Percentiles rank a stretch among this genome's conserved stretches.
These are phyloP conservation scores for Stenodema calcarata DNA, from an alignment of 2,888 invertebrate species.

Conservation along the genomic window DNA sequence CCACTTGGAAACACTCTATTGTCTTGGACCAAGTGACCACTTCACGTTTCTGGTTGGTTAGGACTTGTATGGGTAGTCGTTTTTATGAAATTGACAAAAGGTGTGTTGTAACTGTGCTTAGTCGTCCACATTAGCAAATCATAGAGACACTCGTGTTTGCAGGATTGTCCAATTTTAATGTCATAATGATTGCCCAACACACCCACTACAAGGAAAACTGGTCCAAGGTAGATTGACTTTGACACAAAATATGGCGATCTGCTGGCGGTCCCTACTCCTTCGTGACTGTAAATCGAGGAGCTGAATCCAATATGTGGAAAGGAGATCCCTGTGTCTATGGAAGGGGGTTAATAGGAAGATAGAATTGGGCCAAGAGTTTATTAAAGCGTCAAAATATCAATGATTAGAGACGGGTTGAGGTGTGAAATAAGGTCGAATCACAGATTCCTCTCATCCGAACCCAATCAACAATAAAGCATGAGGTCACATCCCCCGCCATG, in stretches of 20 bases:
- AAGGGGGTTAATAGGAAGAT: too few relatives aligned
- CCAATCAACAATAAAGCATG: neutral
- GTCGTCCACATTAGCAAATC: neutral
- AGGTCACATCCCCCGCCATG: neutral
- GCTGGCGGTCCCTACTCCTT: too few relatives aligned
- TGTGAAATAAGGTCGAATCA: neutral
- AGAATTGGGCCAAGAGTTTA: too few relatives aligned
- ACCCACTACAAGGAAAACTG: too few relatives aligned
- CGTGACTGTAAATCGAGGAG: too few relatives aligned
- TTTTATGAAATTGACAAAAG: neutral
- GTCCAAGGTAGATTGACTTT: too few relatives aligned
- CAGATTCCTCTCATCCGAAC: neutral
- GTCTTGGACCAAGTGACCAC: neutral
- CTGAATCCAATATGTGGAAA: too few relatives aligned
- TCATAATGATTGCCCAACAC: too few relatives aligned
- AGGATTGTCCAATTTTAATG: too few relatives aligned
- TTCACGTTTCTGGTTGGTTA: neutral
- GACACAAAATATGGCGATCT: too few relatives aligned
- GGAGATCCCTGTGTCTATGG: too few relatives aligned
- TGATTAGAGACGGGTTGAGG: neutral
- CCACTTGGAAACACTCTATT: neutral
- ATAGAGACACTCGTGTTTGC: neutral
- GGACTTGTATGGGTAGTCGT: neutral
- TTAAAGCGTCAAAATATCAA: neutral
- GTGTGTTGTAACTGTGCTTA: neutral